A percentile compares a stretch with the other conserved stretches of the same genome.
Conservation (phyloP, 2,797 vertebrate species). For the Botia kubotai region DNA sequence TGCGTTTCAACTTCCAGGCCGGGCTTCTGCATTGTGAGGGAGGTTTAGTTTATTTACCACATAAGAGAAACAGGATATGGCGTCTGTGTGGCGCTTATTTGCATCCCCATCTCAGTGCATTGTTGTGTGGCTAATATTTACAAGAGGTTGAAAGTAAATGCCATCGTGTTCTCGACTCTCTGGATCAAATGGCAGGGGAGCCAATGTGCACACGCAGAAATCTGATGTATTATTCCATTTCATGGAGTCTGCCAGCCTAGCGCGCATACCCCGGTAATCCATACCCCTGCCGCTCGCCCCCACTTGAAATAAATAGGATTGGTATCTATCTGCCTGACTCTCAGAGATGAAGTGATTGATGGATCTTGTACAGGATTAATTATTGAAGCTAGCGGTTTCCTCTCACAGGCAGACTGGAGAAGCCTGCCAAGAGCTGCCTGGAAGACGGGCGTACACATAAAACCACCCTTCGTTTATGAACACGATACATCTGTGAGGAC, state of each 20-base stretch:
- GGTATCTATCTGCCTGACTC: conserved; percentile 62
- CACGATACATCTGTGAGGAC: conserved; percentile 37
- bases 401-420: conserved; percentile 53
- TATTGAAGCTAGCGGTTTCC: conserved; percentile 64
- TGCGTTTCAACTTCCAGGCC: conserved; percentile 75
- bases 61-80: conserved; percentile 70
- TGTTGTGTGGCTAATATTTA: conserved; percentile 73
- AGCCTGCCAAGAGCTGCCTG: conserved; percentile 50
- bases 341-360: conserved; percentile 66
- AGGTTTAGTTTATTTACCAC: conserved; percentile 81
- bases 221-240: conserved; percentile 67
- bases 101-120: conserved; percentile 67
- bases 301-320: conserved; percentile 65
- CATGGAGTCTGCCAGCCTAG: conserved; percentile 60
- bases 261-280: conserved; percentile 57
- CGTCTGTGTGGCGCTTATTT: conserved; percentile 66
- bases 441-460: conserved; percentile 53
- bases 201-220: conserved; percentile 57
- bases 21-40: conserved; percentile 79
- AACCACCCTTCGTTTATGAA: conserved; percentile 49
- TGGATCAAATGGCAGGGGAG: conserved; percentile 69
- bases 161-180: conserved; percentile 65
- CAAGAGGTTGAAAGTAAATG: conserved; percentile 71
- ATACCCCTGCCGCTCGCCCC: conserved; percentile 57
- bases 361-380: conserved; percentile 65